A percentile compares a stretch with the other conserved stretches of the same genome.
Conservation (phyloP, 2,888 invertebrate species). For the Tribolium freemani region DNA sequence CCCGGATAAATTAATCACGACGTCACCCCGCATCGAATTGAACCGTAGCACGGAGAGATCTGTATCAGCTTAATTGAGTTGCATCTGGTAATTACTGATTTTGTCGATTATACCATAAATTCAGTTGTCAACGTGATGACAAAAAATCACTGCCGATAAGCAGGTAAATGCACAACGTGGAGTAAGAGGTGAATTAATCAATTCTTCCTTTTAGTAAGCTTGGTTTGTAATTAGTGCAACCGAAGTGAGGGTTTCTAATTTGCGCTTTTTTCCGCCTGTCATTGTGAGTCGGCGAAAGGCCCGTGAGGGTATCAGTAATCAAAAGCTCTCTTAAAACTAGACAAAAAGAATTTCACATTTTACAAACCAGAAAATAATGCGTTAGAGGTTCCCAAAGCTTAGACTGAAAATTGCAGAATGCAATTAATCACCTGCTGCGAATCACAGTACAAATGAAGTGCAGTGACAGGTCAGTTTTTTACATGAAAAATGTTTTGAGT, state of each 20-base stretch:
- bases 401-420: neutral
- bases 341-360: neutral
- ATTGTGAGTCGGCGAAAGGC: too few relatives aligned
- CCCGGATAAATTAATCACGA: neutral
- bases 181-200: neutral
- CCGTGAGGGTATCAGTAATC: too few relatives aligned
- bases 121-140: neutral
- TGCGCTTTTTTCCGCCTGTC: too few relatives aligned
- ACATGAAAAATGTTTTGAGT: neutral
- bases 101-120: constrained; percentile 6
- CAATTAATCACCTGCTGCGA: neutral
- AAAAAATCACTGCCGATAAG: constrained; percentile 2
- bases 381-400: neutral
- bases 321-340: neutral
- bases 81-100: constrained; percentile 18
- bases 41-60: constrained; percentile 7
- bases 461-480: neutral
- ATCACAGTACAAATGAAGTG: neutral
- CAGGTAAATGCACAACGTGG: constrained; percentile 1
- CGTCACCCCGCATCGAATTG: constrained; percentile 12
- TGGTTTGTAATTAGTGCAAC: neutral
- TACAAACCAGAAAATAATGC: neutral
- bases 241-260: too few relatives aligned
- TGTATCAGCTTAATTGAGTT: constrained; percentile 17
- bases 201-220: too few relatives aligned